A percentile compares a stretch with the other conserved stretches of the same genome.
Evolutionary conservation across 1,140 invertebrate species (phyloP).

Genomic region (Scylla paramamosain): DNA sequence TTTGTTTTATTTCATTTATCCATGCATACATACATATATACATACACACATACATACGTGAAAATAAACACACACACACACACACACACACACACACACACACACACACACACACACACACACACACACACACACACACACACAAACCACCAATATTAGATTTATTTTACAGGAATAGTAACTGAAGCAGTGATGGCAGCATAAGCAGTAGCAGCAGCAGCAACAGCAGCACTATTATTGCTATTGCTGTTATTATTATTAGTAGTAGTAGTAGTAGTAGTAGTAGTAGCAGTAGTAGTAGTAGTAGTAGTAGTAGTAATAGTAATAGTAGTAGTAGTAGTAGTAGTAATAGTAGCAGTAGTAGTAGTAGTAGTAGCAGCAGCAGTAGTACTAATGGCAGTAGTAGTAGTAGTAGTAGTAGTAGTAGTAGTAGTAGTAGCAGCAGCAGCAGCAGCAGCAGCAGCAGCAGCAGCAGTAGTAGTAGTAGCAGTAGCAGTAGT

Average conservation of each 20-base stretch:
- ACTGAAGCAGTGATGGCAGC: neutral
- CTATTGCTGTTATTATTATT: too few relatives aligned
- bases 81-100: constrained; percentile 35
- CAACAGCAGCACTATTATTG: neutral
- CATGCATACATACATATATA: constrained; percentile 10
- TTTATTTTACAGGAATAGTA: neutral
- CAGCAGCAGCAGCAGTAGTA: neutral
- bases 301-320: neutral
- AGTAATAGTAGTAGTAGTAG: neutral
- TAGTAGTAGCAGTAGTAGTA: neutral
- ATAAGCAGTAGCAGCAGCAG: neutral
- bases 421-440: neutral
- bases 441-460: too few relatives aligned
- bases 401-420: neutral
- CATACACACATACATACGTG: neutral
- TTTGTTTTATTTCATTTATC: too few relatives aligned
- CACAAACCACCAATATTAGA: neutral
- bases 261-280: neutral
- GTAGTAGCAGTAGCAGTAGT: neutral
- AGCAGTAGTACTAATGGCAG: too few relatives aligned
- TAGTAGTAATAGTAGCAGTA: neutral
- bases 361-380: neutral
- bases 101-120: constrained; percentile 40
- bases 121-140: neutral
- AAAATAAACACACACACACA: constrained; percentile 32